Evolutionary conservation across 2,113 vertebrate species (phyloP), one percentile per base, ranked within the genome.

Genomic region (Numida meleagris): DNA sequence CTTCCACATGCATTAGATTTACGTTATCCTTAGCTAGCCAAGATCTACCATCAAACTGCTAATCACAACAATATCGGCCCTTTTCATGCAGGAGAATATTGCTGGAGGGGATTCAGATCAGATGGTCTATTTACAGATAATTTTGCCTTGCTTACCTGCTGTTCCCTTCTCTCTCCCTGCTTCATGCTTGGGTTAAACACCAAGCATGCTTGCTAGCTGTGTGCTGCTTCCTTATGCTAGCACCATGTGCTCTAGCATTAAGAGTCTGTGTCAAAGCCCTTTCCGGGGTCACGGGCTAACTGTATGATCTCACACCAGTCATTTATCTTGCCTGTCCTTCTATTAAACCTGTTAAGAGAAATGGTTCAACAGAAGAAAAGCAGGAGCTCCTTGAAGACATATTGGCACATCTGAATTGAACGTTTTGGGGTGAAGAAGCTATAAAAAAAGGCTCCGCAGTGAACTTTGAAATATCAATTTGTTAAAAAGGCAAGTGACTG

Each of bases 321-420:
- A 20, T 82, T 72, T 72, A 17, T 88, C 95, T 78, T 63, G 88
- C 88, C 82, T 86, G 72, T 66, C 53, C 72, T 82, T 86, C 87
- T 61, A 0, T 53, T 57, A 81, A 78, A n/a, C 57, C 82, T 84
- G 76, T 62, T 77, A 93, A 70, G 78, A 83, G 57, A 93, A 88
- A 0, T 68, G 91, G n/a, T 45, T 93, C 82, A 51, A 23, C 2
- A 65, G 51, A 81, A 78, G 68, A 36, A 81, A 86, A 90, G 14
- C 61, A 68, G 57, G 57, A 86, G 79, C 70, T 90, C 86, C 82
- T 86, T 84, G 86, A 88, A 93, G 86, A 72, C 23, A 14, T 18
- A 45, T 10, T 68, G 79, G 85, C 53, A 82, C 68, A 65, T 38
- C 33, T 5, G 33, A 90, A 55, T 7, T 53, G 63, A 93, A 74